Evolutionary conservation across 2,113 vertebrate genomes (phyloP), one percentile per base, ranked within the genome.

Genomic region (Pygoscelis antarcticus): DNA sequence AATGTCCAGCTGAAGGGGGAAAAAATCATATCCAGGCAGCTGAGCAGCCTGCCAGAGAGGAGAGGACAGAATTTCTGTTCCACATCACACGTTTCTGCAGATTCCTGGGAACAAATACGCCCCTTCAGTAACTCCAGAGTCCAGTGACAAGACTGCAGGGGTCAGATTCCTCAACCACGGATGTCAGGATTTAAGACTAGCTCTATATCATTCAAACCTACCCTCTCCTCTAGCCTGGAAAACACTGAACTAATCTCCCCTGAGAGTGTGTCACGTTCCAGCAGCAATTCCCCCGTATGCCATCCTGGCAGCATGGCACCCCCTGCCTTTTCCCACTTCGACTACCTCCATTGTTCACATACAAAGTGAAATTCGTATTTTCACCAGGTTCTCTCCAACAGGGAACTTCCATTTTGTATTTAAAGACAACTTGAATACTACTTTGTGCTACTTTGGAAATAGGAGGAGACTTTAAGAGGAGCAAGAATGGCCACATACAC

Each of bases 271-370:
- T 44, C 76, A 84, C 55, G 21, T 70, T 83, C 83, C 83, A 93
- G 84, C 47, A 85, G 68, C 32, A 38, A 49, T 75, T 92, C 23
- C 32, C 12, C 47, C 4, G 0, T 7, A 25, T 12, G 23, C 44
- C 47, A 75, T 13, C 34, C 60, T 68, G 65, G 57, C 57, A 82
- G 23, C 29, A 77, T 0, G 19, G 42, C 38, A 89, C 4, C 15
- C 23, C 25, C 51, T 55, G 65, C 32, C 23, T 89, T 83, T 49
- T 89, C 75, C 19, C 46, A n/a, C 9, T 58, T 58, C 1, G 0
- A 7, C 42, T 82, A 58, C 23, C 47, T 82, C 70, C 14, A 29
- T 11, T 0, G 0, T 18, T 32, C 36, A 38, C 49, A 19, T 38
- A 26, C 9, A 75, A 88, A 23, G 11, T 20, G 22, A 83, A 74